Conservation (phyloP, 2,797 vertebrate genomes). For the Apodemus agrarius region DNA sequence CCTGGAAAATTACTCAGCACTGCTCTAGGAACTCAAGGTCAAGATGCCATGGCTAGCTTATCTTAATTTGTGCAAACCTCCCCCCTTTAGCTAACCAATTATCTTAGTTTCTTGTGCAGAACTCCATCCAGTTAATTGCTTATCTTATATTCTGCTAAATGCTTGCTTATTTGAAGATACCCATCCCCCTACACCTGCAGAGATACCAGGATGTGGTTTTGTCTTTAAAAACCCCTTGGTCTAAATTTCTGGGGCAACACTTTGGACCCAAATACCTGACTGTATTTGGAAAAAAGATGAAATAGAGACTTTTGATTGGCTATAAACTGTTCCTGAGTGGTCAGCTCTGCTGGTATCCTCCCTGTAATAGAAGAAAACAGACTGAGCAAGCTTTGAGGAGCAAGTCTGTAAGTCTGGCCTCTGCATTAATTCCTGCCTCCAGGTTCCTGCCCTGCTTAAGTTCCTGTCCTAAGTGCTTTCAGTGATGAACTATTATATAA, state of each 20-base stretch:
- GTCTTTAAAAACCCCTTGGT: not conserved
- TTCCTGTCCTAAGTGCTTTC: not conserved
- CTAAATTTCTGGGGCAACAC: not conserved
- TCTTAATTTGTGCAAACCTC: not conserved
- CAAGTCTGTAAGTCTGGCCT: too few relatives aligned
- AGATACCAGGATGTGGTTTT: not conserved
- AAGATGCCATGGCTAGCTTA: not conserved
- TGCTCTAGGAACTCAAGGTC: not conserved
- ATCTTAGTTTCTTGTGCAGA: not conserved
- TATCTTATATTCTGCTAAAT: not conserved
- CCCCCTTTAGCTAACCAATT: not conserved
- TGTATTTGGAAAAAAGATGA: too few relatives aligned
- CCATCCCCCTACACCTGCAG: not conserved
- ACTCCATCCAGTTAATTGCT: not conserved
- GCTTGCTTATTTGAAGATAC: not conserved
- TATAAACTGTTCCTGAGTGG: too few relatives aligned
- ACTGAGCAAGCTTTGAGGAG: too few relatives aligned
- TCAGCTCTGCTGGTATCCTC: too few relatives aligned
- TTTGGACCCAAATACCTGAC: too few relatives aligned
- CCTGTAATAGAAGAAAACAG: too few relatives aligned
- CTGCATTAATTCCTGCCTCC: too few relatives aligned
- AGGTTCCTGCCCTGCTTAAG: too few relatives aligned
- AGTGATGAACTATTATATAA: not conserved
- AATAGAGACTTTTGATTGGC: too few relatives aligned
- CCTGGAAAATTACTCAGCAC: not conserved